Evolutionary conservation across 1,140 invertebrate species (phyloP).

Genomic region (Lepidurus arcticus): DNA sequence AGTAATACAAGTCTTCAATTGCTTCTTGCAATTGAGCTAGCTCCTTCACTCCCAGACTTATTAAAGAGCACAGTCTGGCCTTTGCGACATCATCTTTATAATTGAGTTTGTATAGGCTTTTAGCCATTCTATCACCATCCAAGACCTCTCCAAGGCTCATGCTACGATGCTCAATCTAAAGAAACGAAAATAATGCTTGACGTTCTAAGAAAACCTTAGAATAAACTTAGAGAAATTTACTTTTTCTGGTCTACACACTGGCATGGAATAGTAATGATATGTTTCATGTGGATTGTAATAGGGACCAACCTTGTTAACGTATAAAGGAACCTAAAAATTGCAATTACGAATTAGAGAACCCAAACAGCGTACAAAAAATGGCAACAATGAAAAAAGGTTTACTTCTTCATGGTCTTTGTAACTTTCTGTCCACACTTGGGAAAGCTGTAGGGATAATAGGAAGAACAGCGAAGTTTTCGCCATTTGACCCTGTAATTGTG

Average conservation of each 20-base stretch:
- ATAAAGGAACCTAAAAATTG: conserved; percentile 45
- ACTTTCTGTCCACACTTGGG: conserved; percentile 11
- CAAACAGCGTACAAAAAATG: neutral
- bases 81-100: conserved; percentile 45
- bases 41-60: conserved; percentile 44
- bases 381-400: neutral
- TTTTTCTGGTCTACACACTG: conserved; percentile 50
- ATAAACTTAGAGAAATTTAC: conserved; percentile 40
- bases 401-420: conserved; percentile 27
- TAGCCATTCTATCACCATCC: conserved; percentile 53
- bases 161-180: conserved; percentile 51
- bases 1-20: conserved; percentile 54
- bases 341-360: neutral
- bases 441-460: conserved; percentile 8
- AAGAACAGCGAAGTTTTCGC: conserved; percentile 8
- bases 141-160: conserved; percentile 52
- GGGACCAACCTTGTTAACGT: conserved; percentile 55
- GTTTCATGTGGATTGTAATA: conserved; percentile 56
- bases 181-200: conserved; percentile 33
- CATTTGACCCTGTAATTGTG: conserved; percentile 20
- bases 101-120: conserved; percentile 49
- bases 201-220: neutral
- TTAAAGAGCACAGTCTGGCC: conserved; percentile 46
- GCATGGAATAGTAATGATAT: conserved; percentile 53
- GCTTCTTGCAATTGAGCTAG: conserved; percentile 46